Base-by-base conservation (phyloP, 2,113 vertebrate species). In the Cariama cristata region DNA sequence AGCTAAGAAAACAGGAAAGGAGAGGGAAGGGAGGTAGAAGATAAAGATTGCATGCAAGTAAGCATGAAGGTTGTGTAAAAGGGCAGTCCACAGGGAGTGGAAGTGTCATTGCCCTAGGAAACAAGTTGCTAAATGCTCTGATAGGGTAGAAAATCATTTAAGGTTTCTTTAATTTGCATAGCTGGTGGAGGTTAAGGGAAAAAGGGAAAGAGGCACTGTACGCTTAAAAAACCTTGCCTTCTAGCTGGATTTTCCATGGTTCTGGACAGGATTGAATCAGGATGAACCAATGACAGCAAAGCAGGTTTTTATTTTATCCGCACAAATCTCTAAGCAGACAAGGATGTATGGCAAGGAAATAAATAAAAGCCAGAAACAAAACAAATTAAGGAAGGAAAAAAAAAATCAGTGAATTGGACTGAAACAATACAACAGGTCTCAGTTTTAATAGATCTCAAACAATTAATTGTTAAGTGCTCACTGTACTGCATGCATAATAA, bases 41-140 rank as follows among this genome's bases (percentile, higher is more conserved):
- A 80, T 58, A 79, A 91, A 84, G 23, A 88, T 18, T 91, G 4
- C 14, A 83, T 40, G 77, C 26, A 94, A 66, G 44, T 95, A 88
- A 90, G 44, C 47, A 76, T 81, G 56, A 97, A 91, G 32, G 40
- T 28, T 91, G 8, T 67, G 17, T 71, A 63, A 96, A 97, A 97
- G 35, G 35, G 33, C 56, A 96, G 67, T 53, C 50, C 17, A 21
- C 3, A 42, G 38, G 18, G 35, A 95, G 1, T 26, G 55, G 88
- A 97, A 96, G 33, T 52, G 49, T 30, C 63, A 91, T 81, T 90
- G 40, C 52, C 67, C 20, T 20, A 87, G 79, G 56, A 93, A 93
- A 59, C 23, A 63, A 55, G 19, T 73, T 75, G 21, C 49, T 79
- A 93, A 82, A 72, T 71, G 14, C 14, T 86, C 38, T 80, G 28